Percentiles rank a stretch among this genome's conserved stretches.
Evolutionary conservation across 2,888 invertebrate species (phyloP).

Genomic region (Branchellion lobata): DNA sequence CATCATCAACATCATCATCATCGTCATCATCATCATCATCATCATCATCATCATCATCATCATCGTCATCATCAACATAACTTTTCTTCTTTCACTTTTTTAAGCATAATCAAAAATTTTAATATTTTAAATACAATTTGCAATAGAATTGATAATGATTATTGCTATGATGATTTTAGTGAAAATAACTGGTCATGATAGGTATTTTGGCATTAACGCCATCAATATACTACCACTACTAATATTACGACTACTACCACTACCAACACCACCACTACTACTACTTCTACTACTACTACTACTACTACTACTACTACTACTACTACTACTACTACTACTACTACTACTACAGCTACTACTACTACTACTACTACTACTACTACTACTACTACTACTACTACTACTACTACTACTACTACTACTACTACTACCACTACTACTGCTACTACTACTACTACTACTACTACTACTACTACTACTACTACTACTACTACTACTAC

Average conservation of each 20-base stretch:
- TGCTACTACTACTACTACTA: neutral
- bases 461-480: constrained; percentile 3
- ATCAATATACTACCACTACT: neutral
- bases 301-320: constrained; percentile 7
- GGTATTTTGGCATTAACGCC: no score
- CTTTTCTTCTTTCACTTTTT: no score
- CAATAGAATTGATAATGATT: no score
- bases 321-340: constrained; percentile 3
- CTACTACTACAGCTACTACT: constrained; percentile 7
- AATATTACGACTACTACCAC: no score
- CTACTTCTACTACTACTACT: constrained; percentile 7
- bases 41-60: constrained; percentile 37
- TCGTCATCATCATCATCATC: constrained; percentile 32
- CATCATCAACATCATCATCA: constrained; percentile 33
- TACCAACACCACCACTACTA: no score
- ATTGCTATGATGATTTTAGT: no score
- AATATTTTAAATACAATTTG: no score
- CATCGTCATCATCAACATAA: constrained; percentile 33
- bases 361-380: constrained; percentile 3
- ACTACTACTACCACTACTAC: constrained; percentile 3
- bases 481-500: neutral
- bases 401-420: constrained; percentile 7
- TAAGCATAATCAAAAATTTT: neutral
- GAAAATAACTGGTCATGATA: no score
- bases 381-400: constrained; percentile 2